Conservation (phyloP, 2,888 invertebrate species). For the Adelphocoris suturalis region DNA sequence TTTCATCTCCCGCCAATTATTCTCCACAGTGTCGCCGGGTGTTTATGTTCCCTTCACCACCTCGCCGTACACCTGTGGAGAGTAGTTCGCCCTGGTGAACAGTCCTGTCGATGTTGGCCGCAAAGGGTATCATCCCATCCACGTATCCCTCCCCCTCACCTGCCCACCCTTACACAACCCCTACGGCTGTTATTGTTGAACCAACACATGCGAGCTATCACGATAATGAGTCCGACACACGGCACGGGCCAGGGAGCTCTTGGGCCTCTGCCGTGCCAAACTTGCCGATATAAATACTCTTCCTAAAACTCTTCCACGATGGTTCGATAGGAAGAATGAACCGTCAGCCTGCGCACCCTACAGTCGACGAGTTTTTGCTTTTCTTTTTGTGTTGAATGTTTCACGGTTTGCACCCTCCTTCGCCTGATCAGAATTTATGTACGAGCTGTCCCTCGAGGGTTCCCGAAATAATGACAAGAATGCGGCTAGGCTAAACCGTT, state of each 20-base stretch:
- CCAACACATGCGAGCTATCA: slow-evolving; percentile 64
- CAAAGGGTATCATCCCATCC: slow-evolving; percentile 43
- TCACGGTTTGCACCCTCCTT: slow-evolving; percentile 20
- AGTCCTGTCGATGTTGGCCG: slow-evolving; percentile 24
- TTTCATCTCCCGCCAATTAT: slow-evolving; percentile 9
- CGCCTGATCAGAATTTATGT: slow-evolving; percentile 33
- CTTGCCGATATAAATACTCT: slow-evolving; percentile 57
- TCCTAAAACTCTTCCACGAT: slow-evolving; percentile 33
- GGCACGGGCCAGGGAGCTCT: neutral
- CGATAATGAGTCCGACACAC: slow-evolving; percentile 62
- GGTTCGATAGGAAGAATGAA: slow-evolving; percentile 59
- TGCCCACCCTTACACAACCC: neutral
- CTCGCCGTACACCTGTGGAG: neutral
- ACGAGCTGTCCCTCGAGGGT: neutral
- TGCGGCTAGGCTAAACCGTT: neutral
- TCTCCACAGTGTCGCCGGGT: neutral
- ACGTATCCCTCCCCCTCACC: slow-evolving; percentile 10
- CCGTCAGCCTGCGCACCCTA: neutral
- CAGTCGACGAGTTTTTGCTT: neutral
- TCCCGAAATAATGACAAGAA: slow-evolving; percentile 35
- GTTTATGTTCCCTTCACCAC: neutral
- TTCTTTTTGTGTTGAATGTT: neutral
- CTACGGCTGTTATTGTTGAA: slow-evolving; percentile 58
- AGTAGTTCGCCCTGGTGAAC: slow-evolving; percentile 28
- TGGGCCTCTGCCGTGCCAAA: slow-evolving; percentile 37